Evolutionary conservation across 2,113 vertebrate species (phyloP).

Genomic region (Calidris pygmaea): DNA sequence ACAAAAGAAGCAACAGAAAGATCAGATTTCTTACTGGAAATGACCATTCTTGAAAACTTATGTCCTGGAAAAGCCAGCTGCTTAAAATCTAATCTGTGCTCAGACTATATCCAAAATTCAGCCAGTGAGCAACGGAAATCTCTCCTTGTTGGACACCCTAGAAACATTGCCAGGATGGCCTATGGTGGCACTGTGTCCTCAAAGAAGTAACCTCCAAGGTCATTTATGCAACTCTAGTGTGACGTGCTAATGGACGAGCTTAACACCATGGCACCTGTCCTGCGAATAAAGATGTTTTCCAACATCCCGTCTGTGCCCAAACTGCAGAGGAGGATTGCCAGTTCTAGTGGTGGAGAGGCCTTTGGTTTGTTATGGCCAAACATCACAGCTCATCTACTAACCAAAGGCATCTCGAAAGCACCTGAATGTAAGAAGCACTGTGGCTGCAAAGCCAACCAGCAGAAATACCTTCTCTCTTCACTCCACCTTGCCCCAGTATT

Average conservation of each 20-base stretch:
- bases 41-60: background rate
- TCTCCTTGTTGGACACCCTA: background rate
- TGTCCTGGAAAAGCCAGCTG: background rate
- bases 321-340: conserved; percentile 10
- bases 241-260: background rate
- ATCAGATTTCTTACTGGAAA: background rate
- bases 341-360: background rate
- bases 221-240: background rate
- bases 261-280: conserved; percentile 1
- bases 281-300: conserved; percentile 24
- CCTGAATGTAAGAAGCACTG: background rate
- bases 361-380: background rate
- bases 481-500: background rate
- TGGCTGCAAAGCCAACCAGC: background rate
- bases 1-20: background rate
- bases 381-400: conserved; percentile 10
- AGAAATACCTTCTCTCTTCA: background rate
- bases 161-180: background rate
- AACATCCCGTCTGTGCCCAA: background rate
- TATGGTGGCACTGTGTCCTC: background rate
- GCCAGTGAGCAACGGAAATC: background rate
- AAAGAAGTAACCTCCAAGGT: background rate
- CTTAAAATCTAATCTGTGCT: background rate
- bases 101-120: background rate
- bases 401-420: background rate